Evolutionary conservation across 2,797 vertebrate genomes (phyloP).

Genomic region (Geotrypetes seraphini): DNA sequence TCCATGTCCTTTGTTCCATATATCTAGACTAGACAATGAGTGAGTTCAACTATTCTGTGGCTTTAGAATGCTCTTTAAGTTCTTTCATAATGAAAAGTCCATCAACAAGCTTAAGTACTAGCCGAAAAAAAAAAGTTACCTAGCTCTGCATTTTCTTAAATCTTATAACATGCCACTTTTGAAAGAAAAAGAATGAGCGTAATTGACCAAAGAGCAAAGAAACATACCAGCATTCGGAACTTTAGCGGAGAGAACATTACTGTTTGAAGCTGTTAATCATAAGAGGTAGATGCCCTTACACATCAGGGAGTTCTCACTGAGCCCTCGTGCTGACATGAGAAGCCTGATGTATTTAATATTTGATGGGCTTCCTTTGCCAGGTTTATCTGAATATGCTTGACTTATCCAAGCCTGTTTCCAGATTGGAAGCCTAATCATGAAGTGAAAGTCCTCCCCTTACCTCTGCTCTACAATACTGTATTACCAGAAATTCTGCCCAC

Average conservation of each 20-base stretch:
- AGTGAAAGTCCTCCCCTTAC: neutral
- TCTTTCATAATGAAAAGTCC: too few relatives aligned
- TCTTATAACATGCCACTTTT: constrained; percentile 1
- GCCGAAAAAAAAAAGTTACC: too few relatives aligned
- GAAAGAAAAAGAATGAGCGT: accelerated
- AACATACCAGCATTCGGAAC: neutral
- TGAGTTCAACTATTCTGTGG: too few relatives aligned
- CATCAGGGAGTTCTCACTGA: constrained; percentile 3
- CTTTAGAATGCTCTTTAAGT: too few relatives aligned
- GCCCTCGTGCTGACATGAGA: constrained; percentile 19
- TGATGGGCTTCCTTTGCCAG: constrained; percentile 24
- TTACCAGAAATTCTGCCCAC: too few relatives aligned
- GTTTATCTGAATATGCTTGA: neutral
- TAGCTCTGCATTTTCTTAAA: too few relatives aligned
- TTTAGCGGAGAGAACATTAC: neutral
- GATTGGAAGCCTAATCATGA: neutral
- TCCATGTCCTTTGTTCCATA: too few relatives aligned
- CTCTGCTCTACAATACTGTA: too few relatives aligned
- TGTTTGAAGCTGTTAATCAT: constrained; percentile 19
- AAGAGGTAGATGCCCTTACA: constrained; percentile 10
- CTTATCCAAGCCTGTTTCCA: neutral
- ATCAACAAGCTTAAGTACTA: too few relatives aligned
- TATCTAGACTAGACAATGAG: too few relatives aligned
- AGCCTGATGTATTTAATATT: constrained; percentile 31
- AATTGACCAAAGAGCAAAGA: neutral